Evolutionary conservation across 2,888 invertebrate genomes (phyloP), one percentile per base, ranked within the genome.

Genomic region (Boloria selene): DNA sequence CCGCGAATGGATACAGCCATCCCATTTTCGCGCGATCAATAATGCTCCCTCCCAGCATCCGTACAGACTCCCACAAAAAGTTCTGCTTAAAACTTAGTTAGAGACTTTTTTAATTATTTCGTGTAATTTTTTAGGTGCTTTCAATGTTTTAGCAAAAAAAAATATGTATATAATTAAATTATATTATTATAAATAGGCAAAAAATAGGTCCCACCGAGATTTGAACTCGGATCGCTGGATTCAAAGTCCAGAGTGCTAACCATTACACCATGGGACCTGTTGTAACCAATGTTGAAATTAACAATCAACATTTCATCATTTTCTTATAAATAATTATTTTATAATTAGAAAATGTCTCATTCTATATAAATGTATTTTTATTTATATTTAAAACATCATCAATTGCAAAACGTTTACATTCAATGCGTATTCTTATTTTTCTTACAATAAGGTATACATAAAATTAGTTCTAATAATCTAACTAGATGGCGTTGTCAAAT

Each of bases 181-280:
- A 67, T 62, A 47, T 52, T 55, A 65, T 61, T 52, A 65, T 53
- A 59, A 72, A 74, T 5, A n/a, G n/a, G 5, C 4, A 45, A 74
- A 69, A 42, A 53, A 5, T 6, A 90, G 90, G 90, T 92, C 92
- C 95, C 95, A 95, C 95, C 95, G 95, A 95, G 95, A 95, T 95
- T 95, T 95, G 95, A 95, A 95, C 95, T 95, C 95, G 95, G 95
- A 95, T 95, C 95, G 95, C 95, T 95, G 95, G 95, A 95, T 95
- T 95, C 95, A 92, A 92, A 92, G 92, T 92, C 92, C 92, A 93
- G 92, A 93, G 92, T 92, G 93, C 93, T 93, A 92, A 93, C 93
- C 93, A 93, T 93, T 93, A 93, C 93, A 93, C 93, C 93, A 93
- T 93, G 92, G 92, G 92, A 92, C 92, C 92, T 77, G 68, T 72